Conservation (phyloP, 2,888 invertebrate genomes). For the Serrognathus titanus region DNA sequence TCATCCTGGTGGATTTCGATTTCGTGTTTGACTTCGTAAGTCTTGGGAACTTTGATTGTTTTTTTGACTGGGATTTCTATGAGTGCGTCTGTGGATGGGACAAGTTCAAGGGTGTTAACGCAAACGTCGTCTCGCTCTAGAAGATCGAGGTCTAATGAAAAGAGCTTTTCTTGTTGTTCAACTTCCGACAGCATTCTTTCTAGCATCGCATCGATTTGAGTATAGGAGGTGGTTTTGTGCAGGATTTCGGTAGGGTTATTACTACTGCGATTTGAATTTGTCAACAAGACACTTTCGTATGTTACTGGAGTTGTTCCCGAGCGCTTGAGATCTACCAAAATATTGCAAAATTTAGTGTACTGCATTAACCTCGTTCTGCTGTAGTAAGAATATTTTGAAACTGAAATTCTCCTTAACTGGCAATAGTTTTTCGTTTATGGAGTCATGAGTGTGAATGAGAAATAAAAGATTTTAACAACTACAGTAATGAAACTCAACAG, state of each 20-base stretch:
- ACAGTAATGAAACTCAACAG: slow-evolving; percentile 18
- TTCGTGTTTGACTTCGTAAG: slow-evolving; percentile 41
- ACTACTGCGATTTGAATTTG: slow-evolving; percentile 32
- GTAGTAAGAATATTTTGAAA: slow-evolving; percentile 33
- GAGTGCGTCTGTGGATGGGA: slow-evolving; percentile 44
- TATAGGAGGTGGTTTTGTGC: slow-evolving; percentile 39
- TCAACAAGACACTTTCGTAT: slow-evolving; percentile 44
- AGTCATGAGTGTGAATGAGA: slow-evolving; percentile 32
- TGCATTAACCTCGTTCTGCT: slow-evolving; percentile 28
- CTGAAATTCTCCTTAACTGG: neutral
- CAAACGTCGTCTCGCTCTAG: slow-evolving; percentile 34
- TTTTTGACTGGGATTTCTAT: slow-evolving; percentile 48
- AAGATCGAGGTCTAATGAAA: slow-evolving; percentile 40
- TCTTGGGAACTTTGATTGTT: slow-evolving; percentile 35
- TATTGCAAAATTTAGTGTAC: neutral
- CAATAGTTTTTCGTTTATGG: neutral
- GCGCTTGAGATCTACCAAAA: slow-evolving; percentile 33
- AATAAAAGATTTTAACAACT: slow-evolving; percentile 17
- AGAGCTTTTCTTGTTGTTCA: slow-evolving; percentile 43
- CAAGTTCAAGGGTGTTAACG: slow-evolving; percentile 42
- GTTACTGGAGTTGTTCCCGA: slow-evolving; percentile 35
- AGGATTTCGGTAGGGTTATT: slow-evolving; percentile 12
- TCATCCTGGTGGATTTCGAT: slow-evolving; percentile 29
- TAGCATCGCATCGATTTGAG: slow-evolving; percentile 47
- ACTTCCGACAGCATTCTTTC: slow-evolving; percentile 48